A percentile compares a stretch with the other conserved stretches of the same genome.
Conservation (phyloP, 2,797 vertebrate species). For the Helicolenus hilgendorfi region DNA sequence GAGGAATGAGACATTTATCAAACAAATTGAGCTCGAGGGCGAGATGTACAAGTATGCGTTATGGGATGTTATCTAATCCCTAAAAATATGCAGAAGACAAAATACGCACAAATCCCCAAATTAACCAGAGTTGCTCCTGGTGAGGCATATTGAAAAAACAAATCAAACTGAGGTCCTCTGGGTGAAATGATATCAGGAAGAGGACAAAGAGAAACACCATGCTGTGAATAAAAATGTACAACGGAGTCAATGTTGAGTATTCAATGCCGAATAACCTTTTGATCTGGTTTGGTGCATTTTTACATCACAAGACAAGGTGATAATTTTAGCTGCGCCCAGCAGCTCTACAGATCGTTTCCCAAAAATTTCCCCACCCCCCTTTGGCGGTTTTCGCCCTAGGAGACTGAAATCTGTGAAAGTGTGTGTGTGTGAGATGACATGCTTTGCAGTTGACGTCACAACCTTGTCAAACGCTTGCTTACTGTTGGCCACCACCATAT, state of each 20-base stretch:
- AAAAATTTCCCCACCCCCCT: too few species aligned
- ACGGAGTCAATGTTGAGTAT: constrained; percentile 5
- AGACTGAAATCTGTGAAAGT: neutral
- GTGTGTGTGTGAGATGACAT: neutral
- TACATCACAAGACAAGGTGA: neutral
- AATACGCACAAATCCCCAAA: constrained; percentile 25
- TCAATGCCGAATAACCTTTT: constrained; percentile 8
- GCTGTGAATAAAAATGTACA: constrained; percentile 40
- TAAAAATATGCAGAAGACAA: constrained; percentile 38
- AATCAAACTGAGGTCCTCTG: constrained; percentile 37
- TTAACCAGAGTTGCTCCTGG: constrained; percentile 29
- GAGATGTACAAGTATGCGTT: constrained; percentile 30
- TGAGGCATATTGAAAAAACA: constrained; percentile 53
- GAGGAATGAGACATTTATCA: constrained; percentile 34
- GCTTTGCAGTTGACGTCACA: neutral
- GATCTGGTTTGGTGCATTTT: neutral
- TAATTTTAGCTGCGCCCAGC: neutral
- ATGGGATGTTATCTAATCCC: constrained; percentile 43
- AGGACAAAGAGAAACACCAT: constrained; percentile 52
- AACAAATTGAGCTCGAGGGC: constrained; percentile 37
- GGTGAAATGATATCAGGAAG: constrained; percentile 42
- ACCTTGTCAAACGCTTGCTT: neutral
- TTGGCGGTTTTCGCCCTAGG: neutral
- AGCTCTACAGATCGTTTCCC: neutral
- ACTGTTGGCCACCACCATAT: neutral